Evolutionary conservation across 2,797 vertebrate species (phyloP), one percentile per base, ranked within the genome.

Genomic region (Clarias laeviceps): DNA sequence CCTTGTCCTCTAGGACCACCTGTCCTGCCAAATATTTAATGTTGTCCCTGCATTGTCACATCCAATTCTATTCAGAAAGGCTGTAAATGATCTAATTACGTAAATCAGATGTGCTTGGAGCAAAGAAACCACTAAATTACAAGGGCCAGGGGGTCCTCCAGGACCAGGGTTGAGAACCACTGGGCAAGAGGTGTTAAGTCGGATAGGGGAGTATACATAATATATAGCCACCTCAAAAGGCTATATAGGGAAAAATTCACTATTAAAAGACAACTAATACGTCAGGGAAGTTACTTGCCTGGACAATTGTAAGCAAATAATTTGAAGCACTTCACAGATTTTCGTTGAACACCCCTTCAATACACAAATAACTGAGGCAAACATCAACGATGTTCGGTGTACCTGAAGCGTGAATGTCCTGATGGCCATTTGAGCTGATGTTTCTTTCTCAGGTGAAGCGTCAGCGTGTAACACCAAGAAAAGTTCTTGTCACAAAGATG

Each of bases 391-490:
- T 1, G n/a, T 73, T 32, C 12, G 24, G 29, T 77, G 40, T 74
- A 96, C 94, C 95, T 94, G 87, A 97, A 97, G 80, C 89, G 91
- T 29, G 96, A 96, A 89, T 93, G 92, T 86, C 94, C 96, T 27
- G 96, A 96, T 0, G 96, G 96, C 95, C 95, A 96, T 87, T 94
- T 94, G 50, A 97, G 91, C 81, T 96, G 92, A 11, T 96, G 95
- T 80, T 92, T 94, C 89, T 96, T 96, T 66, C 89, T 87, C 40
- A 96, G 94, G 86, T 96, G 93, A 17, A 94, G 92, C 0, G 95
- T 96, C 76, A 97, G 91, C 5, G 94, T 95, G 87, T 96, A 96
- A 91, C 94, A 95, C 94, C 95, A 96, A 45, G 94, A 96, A 89
- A 96, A 96, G 85, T 93, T 94, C 87, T 96, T 96, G 88, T 96